These are phyloP conservation scores for Ceratosolen fusciceps DNA, from an alignment of 1,140 invertebrate species.

Conservation along the genomic window DNA sequence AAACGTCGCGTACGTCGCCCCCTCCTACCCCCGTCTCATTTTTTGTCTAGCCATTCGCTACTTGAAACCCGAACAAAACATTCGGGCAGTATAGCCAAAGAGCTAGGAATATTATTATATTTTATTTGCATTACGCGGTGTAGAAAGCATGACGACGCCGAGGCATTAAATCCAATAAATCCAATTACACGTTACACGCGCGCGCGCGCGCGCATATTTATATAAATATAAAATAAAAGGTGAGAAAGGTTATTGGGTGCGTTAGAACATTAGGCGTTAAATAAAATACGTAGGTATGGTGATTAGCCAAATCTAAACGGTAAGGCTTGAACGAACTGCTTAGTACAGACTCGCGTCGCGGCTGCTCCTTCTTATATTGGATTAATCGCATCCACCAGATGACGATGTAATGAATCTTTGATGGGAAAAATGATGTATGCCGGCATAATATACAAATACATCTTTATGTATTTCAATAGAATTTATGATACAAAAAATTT, in stretches of 20 bases:
- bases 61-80: conserved; percentile 44
- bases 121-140: conserved; percentile 50
- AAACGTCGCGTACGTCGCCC: conserved; percentile 1
- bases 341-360: conserved; percentile 40
- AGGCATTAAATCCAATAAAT: conserved; percentile 47
- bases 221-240: conserved; percentile 43
- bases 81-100: conserved; percentile 45
- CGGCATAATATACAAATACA: conserved; percentile 35
- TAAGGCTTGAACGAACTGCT: conserved; percentile 47
- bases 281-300: conserved; percentile 44
- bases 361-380: conserved; percentile 53
- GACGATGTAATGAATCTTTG: conserved; percentile 57
- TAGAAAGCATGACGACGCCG: conserved; percentile 46
- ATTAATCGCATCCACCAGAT: conserved; percentile 58
- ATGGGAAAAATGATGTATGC: conserved; percentile 43
- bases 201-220: no score
- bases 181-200: no score
- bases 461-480: conserved; percentile 40
- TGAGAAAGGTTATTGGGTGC: conserved; percentile 49
- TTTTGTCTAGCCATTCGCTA: conserved; percentile 25
- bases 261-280: conserved; percentile 43
- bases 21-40: conserved; percentile 13
- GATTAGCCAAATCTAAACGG: conserved; percentile 43
- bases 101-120: conserved; percentile 46
- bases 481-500: conserved; percentile 28